Conservation (phyloP, 2,113 vertebrate species). For the Chamaetylas fuelleborni region DNA sequence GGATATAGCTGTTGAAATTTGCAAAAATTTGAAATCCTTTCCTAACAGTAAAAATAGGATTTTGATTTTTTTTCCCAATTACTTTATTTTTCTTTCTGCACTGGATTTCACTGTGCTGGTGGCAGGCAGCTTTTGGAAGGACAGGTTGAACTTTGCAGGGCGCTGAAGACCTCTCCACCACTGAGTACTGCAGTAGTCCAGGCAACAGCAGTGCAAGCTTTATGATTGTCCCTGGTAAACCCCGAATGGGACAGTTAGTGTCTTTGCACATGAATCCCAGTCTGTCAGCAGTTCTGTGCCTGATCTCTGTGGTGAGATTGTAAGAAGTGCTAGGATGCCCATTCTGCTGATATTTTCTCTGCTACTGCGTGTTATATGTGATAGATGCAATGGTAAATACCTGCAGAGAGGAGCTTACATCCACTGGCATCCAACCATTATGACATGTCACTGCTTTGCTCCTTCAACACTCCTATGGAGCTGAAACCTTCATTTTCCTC, state of each 20-base stretch:
- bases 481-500: neutral
- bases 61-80: neutral
- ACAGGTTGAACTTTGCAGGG: neutral
- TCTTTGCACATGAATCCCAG: neutral
- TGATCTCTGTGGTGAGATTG: neutral
- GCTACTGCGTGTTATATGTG: neutral
- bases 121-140: neutral
- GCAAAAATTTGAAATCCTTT: neutral
- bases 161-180: neutral
- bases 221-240: neutral
- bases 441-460: neutral
- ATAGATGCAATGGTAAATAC: neutral
- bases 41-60: neutral
- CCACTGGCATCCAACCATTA: neutral
- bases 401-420: neutral
- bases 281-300: neutral
- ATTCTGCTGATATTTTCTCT: neutral
- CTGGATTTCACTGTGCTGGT: neutral
- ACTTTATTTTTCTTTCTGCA: neutral
- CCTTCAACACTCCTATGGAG: neutral
- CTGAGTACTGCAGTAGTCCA: neutral
- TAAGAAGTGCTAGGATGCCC: neutral
- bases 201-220: neutral
- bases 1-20: neutral
- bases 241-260: neutral